These are phyloP conservation scores for Bradypus variegatus DNA, from an alignment of 2,797 vertebrate species.

Conservation along the genomic window DNA sequence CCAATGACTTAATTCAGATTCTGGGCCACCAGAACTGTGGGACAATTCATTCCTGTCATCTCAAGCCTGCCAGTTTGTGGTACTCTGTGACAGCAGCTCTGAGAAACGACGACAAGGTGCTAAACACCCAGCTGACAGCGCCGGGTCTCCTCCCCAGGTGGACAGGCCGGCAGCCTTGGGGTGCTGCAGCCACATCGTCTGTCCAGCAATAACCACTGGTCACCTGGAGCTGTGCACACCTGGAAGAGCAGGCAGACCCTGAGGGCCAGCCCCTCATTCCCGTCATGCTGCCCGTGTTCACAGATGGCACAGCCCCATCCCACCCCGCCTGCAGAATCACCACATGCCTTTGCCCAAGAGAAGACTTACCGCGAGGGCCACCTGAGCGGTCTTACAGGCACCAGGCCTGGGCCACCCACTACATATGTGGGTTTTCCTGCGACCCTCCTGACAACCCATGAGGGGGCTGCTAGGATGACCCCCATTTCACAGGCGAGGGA, in stretches of 20 bases:
- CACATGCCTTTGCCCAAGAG: neutral
- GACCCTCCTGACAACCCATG: no score
- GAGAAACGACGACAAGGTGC: no score
- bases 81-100: no score
- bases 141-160: neutral
- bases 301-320: no score
- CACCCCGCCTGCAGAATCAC: neutral
- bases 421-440: accelerated
- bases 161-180: neutral
- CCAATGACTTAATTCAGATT: no score
- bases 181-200: no score
- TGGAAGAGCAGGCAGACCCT: neutral
- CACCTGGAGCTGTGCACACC: neutral
- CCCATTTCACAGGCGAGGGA: neutral
- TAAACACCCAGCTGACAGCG: no score
- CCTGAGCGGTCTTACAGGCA: neutral
- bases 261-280: neutral
- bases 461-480: neutral
- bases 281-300: no score
- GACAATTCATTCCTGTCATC: no score
- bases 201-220: neutral
- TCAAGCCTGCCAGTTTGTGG: no score
- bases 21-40: no score
- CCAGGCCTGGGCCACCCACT: neutral
- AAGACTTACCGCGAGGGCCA: neutral